Percentiles rank a stretch among this genome's conserved stretches.
Evolutionary conservation across 2,888 invertebrate species (phyloP).

Genomic region (Drosophila flavopinicola): DNA sequence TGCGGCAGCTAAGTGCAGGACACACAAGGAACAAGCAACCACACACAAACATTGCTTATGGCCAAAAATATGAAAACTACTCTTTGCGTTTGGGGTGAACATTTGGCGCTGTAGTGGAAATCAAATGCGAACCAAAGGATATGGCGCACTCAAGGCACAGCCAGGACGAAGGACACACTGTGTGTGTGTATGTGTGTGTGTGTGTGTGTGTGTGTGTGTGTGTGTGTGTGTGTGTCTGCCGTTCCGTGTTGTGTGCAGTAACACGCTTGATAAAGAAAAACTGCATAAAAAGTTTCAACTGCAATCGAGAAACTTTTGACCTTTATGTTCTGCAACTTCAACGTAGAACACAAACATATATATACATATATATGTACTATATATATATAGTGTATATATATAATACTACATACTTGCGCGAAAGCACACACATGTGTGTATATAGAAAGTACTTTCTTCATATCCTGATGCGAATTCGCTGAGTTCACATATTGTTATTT

Average conservation of each 20-base stretch:
- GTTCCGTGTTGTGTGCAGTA: slow-evolving; percentile 43
- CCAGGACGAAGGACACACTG: slow-evolving; percentile 30
- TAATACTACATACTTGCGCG: slow-evolving; percentile 1
- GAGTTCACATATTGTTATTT: slow-evolving; percentile 57
- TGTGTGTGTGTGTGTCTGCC: slow-evolving; percentile 26
- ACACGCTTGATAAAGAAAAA: slow-evolving; percentile 72
- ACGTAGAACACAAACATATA: slow-evolving; percentile 29
- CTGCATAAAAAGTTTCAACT: slow-evolving; percentile 70
- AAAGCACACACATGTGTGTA: background rate
- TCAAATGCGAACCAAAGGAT: slow-evolving; percentile 49
- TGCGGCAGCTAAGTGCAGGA: slow-evolving; percentile 65
- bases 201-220: slow-evolving; percentile 11
- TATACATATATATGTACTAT: slow-evolving; percentile 8
- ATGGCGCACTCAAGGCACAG: slow-evolving; percentile 62
- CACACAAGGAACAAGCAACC: slow-evolving; percentile 28
- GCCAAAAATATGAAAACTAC: slow-evolving; percentile 79
- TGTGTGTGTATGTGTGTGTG: slow-evolving; percentile 9
- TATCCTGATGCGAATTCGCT: slow-evolving; percentile 52
- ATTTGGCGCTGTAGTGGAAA: slow-evolving; percentile 25
- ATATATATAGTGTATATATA: slow-evolving; percentile 10
- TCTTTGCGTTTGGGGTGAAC: slow-evolving; percentile 48
- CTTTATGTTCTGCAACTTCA: slow-evolving; percentile 65
- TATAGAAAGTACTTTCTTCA: slow-evolving; percentile 53
- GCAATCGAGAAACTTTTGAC: slow-evolving; percentile 80
- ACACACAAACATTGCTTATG: slow-evolving; percentile 51